Conservation (phyloP, 1,140 invertebrate species). For the Bursaphelenchus mucronatus region DNA sequence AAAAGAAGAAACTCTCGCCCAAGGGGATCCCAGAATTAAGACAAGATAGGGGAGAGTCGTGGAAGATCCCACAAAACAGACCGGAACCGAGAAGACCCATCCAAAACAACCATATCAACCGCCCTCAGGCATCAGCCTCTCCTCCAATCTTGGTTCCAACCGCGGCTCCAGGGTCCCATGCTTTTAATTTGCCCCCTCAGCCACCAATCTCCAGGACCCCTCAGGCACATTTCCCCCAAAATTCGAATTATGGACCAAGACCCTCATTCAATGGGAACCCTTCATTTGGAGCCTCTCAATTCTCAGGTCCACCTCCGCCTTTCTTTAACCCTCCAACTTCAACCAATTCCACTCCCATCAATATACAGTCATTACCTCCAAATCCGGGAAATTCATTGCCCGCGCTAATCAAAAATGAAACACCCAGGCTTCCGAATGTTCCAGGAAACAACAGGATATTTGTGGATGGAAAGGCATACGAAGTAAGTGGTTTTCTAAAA, state of each 20-base stretch:
- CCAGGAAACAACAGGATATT: conserved; percentile 58
- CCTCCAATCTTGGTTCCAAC: conserved; percentile 30
- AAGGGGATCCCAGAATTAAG: too few relatives aligned
- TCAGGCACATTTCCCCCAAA: conserved; percentile 7
- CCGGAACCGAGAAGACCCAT: too few relatives aligned
- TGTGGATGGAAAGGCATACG: conserved; percentile 59
- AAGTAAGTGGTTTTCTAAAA: conserved; percentile 26
- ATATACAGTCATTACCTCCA: neutral
- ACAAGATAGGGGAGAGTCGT: too few relatives aligned
- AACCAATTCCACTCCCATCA: neutral
- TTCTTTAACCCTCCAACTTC: conserved; percentile 6
- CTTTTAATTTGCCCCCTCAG: conserved; percentile 31
- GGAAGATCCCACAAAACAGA: too few relatives aligned
- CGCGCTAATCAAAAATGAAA: conserved; percentile 44
- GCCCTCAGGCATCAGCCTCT: neutral
- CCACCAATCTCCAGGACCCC: conserved; percentile 15
- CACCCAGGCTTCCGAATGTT: conserved; percentile 46
- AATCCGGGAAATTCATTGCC: conserved; percentile 1
- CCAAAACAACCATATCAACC: too few relatives aligned
- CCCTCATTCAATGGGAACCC: too few relatives aligned
- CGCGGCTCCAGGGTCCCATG: conserved; percentile 32
- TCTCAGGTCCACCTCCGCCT: conserved; percentile 1
- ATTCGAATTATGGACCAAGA: neutral
- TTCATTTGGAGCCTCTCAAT: too few relatives aligned
- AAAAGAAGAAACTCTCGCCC: too few relatives aligned